Conservation (phyloP, 2,888 invertebrate species). For the Eledone cirrhosa region DNA sequence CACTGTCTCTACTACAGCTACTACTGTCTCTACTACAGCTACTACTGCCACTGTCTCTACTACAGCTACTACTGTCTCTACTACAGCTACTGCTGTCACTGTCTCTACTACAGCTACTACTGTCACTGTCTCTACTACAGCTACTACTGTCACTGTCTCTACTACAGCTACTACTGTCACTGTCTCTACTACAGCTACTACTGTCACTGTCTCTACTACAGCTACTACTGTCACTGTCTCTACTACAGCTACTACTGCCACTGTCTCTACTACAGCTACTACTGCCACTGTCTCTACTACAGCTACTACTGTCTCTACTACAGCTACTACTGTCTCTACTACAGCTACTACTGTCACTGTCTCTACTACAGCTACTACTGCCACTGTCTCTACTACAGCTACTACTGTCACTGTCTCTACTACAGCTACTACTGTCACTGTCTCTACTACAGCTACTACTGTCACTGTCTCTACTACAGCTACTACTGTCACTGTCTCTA, state of each 20-base stretch:
- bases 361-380: neutral
- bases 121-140: neutral
- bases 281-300: too few species aligned
- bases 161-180: neutral
- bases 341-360: neutral
- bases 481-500: neutral
- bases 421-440: conserved; percentile 12
- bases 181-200: neutral
- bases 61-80: neutral
- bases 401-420: neutral
- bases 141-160: neutral
- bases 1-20: conserved; percentile 3
- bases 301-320: conserved; percentile 8
- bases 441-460: conserved; percentile 16
- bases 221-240: neutral
- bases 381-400: too few species aligned
- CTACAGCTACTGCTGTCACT: neutral
- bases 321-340: neutral
- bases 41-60: too few species aligned
- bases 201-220: neutral
- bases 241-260: too few species aligned
- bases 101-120: neutral
- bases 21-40: conserved; percentile 8
- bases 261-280: too few species aligned
- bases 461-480: neutral